Conservation (phyloP, 2,113 vertebrate genomes). For the Rafetus swinhoei region DNA sequence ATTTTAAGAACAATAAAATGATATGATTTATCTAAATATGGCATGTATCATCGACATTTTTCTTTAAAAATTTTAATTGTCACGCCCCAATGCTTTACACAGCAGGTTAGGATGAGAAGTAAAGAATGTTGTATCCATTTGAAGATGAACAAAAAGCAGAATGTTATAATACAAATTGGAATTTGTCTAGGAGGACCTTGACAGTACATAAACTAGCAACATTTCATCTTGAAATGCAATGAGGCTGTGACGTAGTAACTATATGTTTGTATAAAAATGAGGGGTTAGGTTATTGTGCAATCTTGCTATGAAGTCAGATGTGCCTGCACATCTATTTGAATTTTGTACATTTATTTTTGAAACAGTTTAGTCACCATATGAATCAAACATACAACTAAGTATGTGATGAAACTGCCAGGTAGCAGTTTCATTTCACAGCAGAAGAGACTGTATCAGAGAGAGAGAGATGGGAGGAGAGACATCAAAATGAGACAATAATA, state of each 20-base stretch:
- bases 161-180: background rate
- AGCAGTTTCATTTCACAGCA: background rate
- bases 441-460: background rate
- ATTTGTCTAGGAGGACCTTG: background rate
- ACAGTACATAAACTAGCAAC: background rate
- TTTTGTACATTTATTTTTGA: background rate
- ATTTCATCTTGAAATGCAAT: background rate
- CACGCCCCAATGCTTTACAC: background rate
- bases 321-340: background rate
- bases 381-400: background rate
- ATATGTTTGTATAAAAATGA: background rate
- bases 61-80: constrained; percentile 10
- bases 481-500: background rate
- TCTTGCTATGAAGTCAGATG: background rate
- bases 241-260: background rate
- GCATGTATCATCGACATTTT: background rate
- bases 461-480: background rate
- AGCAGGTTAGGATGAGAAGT: background rate
- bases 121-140: background rate
- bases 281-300: background rate
- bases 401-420: background rate
- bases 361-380: background rate
- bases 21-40: background rate
- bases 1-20: background rate
- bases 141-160: background rate